Evolutionary conservation across 1,140 invertebrate species (phyloP), one percentile per base, ranked within the genome.

Genomic region (Sitobion miscanthi): DNA sequence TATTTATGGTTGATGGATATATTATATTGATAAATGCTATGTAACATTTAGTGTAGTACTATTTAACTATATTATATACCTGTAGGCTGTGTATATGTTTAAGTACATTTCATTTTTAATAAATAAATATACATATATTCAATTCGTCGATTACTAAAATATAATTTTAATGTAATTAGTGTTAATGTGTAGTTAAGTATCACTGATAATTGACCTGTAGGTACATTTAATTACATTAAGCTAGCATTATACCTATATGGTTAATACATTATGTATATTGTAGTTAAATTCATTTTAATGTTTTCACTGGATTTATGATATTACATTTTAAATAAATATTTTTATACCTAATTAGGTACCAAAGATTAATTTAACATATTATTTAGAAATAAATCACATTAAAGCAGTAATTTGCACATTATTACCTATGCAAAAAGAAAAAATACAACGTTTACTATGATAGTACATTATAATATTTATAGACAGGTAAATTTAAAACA

Each of bases 161-260:
- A 77, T 77, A n/a, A n/a, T 77, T 77, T n/a, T 77, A 77, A 77
- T 35, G 62, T 77, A 77, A 77, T 77, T 77, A 77, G 62, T 77
- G 62, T n/a, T 77, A 77, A 77, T 77, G 62, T 17, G 14, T 77
- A 77, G n/a, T 77, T 77, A 77, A 77, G 30, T n/a, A 35, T 77
- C 62, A 77, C n/a, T n/a, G 62, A 77, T 77, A 77, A 77, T 77
- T 77, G 30, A 77, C 62, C 62, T n/a, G n/a, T 77, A 77, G 62
- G 62, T n/a, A 77, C 30, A 77, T 17, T 77, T n/a, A 77, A 77
- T 77, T 77, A 62, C 30, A 62, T 62, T 62, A 30, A 30, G 62
- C 62, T 77, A 14, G 11, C n/a, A n/a, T 77, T 77, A 77, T n/a
- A 77, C 30, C 5, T 54, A 52, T 62, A 69, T 69, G n/a, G 30